Percentiles rank a stretch among this genome's conserved stretches.
These are phyloP conservation scores for Zaprionus obscuricornis DNA, from an alignment of 2,888 invertebrate species.

Conservation along the genomic window DNA sequence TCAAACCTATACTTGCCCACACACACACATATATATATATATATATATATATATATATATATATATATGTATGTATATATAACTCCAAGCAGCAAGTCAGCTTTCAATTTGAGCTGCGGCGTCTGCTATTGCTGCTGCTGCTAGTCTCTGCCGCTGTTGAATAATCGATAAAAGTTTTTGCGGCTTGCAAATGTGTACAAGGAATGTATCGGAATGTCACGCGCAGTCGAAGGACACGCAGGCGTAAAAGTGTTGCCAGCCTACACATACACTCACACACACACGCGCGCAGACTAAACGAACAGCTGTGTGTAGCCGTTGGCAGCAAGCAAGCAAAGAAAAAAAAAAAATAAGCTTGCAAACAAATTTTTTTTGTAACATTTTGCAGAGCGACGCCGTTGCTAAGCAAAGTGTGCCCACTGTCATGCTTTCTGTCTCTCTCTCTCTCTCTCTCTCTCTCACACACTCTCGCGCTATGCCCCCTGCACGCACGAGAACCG, in stretches of 20 bases:
- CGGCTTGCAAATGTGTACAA: conserved; percentile 50
- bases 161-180: conserved; percentile 63
- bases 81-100: conserved; percentile 1
- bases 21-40: conserved; percentile 3
- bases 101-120: too few species aligned
- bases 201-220: conserved; percentile 69
- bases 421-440: background rate
- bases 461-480: background rate
- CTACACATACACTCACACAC: conserved; percentile 9
- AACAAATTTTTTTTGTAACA: conserved; percentile 7
- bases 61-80: background rate
- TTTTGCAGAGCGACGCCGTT: conserved; percentile 30
- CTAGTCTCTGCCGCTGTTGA: too few species aligned
- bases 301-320: background rate
- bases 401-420: conserved; percentile 25
- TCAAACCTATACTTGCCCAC: conserved; percentile 1
- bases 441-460: conserved; percentile 2
- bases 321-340: conserved; percentile 41
- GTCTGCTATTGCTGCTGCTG: conserved; percentile 8
- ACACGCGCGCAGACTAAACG: conserved; percentile 2
- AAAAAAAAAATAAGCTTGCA: conserved; percentile 43
- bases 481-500: too few species aligned
- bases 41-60: too few species aligned
- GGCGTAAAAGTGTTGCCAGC: conserved; percentile 61
- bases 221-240: conserved; percentile 68